Evolutionary conservation across 2,113 vertebrate genomes (phyloP).

Genomic region (Mormoops blainvillei): DNA sequence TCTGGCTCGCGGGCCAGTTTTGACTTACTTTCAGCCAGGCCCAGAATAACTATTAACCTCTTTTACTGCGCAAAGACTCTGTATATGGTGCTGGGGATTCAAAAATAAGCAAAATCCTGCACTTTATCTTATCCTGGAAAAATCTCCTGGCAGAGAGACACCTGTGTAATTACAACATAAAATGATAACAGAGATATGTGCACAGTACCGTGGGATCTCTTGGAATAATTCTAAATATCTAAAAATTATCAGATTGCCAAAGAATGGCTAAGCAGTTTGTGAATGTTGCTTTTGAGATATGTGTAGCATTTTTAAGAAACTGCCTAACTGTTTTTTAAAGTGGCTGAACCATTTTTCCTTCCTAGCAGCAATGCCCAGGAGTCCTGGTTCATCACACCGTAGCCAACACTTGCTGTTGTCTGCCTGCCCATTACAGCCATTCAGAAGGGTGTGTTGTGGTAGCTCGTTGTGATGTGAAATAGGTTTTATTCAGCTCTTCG

Average conservation of each 20-base stretch:
- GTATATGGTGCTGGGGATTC: background rate
- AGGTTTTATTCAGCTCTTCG: background rate
- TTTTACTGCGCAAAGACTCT: background rate
- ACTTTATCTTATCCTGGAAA: background rate
- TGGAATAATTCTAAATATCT: background rate
- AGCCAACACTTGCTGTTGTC: background rate
- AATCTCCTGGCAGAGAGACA: background rate
- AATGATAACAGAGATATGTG: background rate
- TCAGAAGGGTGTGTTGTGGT: background rate
- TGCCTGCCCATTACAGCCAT: background rate
- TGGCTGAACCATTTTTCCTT: background rate
- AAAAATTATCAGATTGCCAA: background rate
- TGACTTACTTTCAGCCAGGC: background rate
- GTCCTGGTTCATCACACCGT: background rate
- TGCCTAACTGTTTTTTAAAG: background rate
- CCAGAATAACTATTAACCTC: background rate
- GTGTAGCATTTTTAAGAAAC: background rate
- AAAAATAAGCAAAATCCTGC: background rate
- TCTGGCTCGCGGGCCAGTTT: background rate
- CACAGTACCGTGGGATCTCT: background rate
- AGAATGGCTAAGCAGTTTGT: background rate
- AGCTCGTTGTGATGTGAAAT: background rate
- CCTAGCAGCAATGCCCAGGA: too few species aligned
- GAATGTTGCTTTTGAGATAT: background rate
- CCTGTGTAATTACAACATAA: background rate